A percentile compares a stretch with the other conserved stretches of the same genome.
phyloP scores from a whole-genome alignment of 2,797 vertebrate genomes.

The Hypotaenidia philippensis region DNA sequence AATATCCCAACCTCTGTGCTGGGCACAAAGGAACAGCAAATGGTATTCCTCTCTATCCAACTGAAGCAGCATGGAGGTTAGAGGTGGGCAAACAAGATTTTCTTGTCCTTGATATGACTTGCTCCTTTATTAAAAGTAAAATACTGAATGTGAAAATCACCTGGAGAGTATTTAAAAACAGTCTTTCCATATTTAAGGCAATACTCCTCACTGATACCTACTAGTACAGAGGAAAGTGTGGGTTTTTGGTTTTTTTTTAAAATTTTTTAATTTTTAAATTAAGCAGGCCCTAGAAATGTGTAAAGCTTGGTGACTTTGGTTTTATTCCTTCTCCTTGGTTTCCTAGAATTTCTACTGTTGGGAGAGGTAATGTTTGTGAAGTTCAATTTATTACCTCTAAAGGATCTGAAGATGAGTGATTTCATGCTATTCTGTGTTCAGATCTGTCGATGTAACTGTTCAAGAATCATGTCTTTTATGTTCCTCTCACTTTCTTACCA shows the following conservation, averaged over 20 bases:
- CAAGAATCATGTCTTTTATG: background rate
- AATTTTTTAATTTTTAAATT: background rate
- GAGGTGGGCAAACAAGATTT: background rate
- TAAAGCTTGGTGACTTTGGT: no score
- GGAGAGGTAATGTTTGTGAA: background rate
- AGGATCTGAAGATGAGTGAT: background rate
- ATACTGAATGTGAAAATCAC: background rate
- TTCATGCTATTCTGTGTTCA: background rate
- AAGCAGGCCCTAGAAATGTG: background rate
- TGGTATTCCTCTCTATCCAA: background rate
- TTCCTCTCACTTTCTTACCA: background rate
- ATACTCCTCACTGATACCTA: background rate
- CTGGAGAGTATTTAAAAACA: background rate
- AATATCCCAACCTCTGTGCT: background rate
- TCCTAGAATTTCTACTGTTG: background rate
- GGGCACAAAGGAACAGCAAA: background rate
- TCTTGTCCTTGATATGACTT: background rate
- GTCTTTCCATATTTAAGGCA: background rate
- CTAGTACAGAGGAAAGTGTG: background rate
- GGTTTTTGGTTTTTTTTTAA: background rate
- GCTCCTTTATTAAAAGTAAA: background rate
- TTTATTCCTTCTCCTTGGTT: rapidly evolving
- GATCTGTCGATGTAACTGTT: background rate
- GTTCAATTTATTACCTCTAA: background rate
- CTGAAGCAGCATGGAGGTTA: background rate